Percentiles rank a stretch among this genome's conserved stretches.
phyloP scores from a whole-genome alignment of 2,888 invertebrate genomes.

The Lithophane leautieri region DNA sequence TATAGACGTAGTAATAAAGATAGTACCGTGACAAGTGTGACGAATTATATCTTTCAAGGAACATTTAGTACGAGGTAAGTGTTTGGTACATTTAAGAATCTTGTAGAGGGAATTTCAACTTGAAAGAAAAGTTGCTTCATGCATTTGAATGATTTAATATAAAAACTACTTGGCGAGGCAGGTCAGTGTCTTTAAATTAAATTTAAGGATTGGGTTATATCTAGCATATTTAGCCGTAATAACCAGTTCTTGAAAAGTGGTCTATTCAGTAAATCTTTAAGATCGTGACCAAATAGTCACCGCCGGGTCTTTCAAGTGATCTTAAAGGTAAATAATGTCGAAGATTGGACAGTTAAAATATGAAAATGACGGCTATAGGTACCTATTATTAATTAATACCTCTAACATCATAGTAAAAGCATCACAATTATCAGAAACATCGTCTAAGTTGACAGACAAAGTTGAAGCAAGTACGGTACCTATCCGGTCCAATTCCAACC shows the following conservation, averaged over 20 bases:
- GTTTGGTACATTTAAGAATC: neutral
- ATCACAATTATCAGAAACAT: conserved; percentile 4
- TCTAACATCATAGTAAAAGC: neutral
- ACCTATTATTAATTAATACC: neutral
- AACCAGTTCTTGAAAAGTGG: neutral
- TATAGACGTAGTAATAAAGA: conserved; percentile 8
- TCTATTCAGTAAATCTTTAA: neutral
- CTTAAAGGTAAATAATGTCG: neutral
- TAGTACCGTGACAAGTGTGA: conserved; percentile 11
- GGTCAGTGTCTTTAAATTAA: neutral
- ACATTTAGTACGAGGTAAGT: neutral
- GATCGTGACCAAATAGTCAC: neutral
- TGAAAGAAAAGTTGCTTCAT: neutral
- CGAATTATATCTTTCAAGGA: conserved; percentile 27
- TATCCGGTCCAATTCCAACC: conserved; percentile 1
- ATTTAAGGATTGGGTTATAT: neutral
- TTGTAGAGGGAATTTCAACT: neutral
- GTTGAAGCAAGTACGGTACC: conserved; percentile 12
- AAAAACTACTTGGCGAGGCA: neutral
- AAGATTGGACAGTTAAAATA: neutral
- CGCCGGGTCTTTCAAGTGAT: neutral
- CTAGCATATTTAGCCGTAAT: neutral
- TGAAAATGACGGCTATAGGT: no score
- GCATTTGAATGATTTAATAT: neutral
- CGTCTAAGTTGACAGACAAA: conserved; percentile 7